phyloP scores from a whole-genome alignment of 2,888 invertebrate species.

The Minunthozetes semirufus region DNA sequence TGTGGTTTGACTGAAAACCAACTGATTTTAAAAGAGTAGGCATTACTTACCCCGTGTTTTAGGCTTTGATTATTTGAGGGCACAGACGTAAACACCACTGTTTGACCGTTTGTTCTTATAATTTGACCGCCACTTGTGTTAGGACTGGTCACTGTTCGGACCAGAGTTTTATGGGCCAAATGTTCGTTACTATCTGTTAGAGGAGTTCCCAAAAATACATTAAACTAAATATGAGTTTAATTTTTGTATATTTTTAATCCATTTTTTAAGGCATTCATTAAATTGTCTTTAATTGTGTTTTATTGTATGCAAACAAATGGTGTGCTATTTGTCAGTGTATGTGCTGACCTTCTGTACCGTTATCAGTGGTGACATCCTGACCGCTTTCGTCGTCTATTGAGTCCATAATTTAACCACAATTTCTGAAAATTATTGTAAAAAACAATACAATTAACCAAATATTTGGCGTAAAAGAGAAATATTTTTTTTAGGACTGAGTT shows the following conservation, averaged over 20 bases:
- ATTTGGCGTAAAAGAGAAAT: not conserved
- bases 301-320: not conserved
- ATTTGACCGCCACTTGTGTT: not conserved
- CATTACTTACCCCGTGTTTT: slow-evolving; percentile 15
- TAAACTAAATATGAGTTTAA: not conserved
- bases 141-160: not conserved
- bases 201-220: not conserved
- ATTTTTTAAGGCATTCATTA: not conserved
- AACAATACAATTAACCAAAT: not conserved
- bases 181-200: not conserved
- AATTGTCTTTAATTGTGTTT: not conserved
- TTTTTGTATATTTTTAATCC: not conserved
- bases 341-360: slow-evolving; percentile 8
- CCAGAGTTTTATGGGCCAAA: not conserved
- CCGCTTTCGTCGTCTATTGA: slow-evolving; percentile 15
- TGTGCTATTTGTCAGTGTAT: not conserved
- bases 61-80: not conserved
- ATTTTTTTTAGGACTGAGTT: too few species aligned
- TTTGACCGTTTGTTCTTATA: slow-evolving; percentile 28
- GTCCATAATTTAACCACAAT: slow-evolving; percentile 11
- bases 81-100: slow-evolving; percentile 24
- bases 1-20: too few species aligned
- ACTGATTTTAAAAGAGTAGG: not conserved
- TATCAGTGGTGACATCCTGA: slow-evolving; percentile 8
- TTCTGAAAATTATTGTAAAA: not conserved